Evolutionary conservation across 2,113 vertebrate genomes (phyloP).

Genomic region (Aviceda subcristata): DNA sequence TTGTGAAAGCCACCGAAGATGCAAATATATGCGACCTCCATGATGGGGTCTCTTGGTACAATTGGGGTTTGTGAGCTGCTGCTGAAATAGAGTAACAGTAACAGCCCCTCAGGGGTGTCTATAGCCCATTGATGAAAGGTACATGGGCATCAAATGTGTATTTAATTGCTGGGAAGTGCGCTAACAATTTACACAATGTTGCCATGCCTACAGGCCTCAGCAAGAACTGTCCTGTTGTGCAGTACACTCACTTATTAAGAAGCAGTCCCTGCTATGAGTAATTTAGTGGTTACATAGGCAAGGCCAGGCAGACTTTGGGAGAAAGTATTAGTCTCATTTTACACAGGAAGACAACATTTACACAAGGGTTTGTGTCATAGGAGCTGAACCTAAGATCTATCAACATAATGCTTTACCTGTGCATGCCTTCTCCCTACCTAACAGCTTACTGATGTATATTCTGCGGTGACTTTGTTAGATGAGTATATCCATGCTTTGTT

Average conservation of each 20-base stretch:
- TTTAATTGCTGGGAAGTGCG: background rate
- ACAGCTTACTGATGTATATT: background rate
- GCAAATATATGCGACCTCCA: accelerated
- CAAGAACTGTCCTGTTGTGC: background rate
- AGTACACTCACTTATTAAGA: background rate
- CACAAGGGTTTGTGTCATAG: background rate
- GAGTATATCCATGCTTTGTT: background rate
- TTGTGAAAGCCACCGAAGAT: background rate
- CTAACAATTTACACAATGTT: background rate
- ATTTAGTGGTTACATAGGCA: background rate
- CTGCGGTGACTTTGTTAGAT: background rate
- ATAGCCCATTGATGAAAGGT: background rate
- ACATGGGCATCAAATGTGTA: background rate
- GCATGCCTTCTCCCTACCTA: background rate
- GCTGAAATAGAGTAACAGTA: background rate
- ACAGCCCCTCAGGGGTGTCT: background rate
- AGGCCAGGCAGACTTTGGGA: background rate
- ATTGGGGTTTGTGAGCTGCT: background rate
- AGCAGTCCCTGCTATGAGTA: background rate
- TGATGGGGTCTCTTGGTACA: background rate
- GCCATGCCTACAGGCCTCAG: background rate
- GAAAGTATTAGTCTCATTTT: background rate
- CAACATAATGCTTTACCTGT: background rate
- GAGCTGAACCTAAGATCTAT: background rate
- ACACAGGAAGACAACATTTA: background rate